Evolutionary conservation across 1,140 invertebrate genomes (phyloP), one percentile per base, ranked within the genome.

Genomic region (Brachionus calyciflorus): DNA sequence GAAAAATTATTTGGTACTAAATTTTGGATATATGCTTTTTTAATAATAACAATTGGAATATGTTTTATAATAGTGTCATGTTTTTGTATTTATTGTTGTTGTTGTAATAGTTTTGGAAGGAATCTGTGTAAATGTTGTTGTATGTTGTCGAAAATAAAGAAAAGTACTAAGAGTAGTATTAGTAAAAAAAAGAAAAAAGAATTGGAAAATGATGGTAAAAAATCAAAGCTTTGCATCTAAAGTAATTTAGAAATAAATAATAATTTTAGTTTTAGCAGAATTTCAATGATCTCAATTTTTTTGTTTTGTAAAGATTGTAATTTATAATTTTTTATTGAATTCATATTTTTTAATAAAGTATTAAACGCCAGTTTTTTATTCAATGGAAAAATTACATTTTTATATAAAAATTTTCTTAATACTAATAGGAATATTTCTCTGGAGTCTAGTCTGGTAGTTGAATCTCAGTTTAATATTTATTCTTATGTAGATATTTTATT

Each of bases 51-150:
- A 28, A 40, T 73, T 41, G 69, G 69, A 1, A 33, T 73, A 2
- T 40, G 49, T 21, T 55, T 73, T 12, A 73, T 14, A 3, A 51
- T 73, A 40, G 30, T 73, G 0, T 3, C 51, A 33, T 73, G 69
- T 55, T 49, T 37, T 73, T 55, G 46, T 49, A 73, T 73, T 44
- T 73, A 73, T 17, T 73, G 69, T 37, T 73, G 69, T 55, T 73
- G 69, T 26, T 73, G 69, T 55, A 51, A 49, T 19, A 73, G 46
- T 24, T 21, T 73, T 1, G 69, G 69, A 30, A 4, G 69, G 37
- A 33, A 48, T 3, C 30, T 73, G 19, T 51, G 30, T 17, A 60
- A 60, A 14, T 73, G 69, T 24, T 73, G 69, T 37, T 51, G 30
- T 19, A 49, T 26, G 21, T 51, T 49, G n/a, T 24, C 46, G 21